A percentile compares a stretch with the other conserved stretches of the same genome.
Conservation (phyloP, 2,797 vertebrate genomes). For the Choloepus didactylus region DNA sequence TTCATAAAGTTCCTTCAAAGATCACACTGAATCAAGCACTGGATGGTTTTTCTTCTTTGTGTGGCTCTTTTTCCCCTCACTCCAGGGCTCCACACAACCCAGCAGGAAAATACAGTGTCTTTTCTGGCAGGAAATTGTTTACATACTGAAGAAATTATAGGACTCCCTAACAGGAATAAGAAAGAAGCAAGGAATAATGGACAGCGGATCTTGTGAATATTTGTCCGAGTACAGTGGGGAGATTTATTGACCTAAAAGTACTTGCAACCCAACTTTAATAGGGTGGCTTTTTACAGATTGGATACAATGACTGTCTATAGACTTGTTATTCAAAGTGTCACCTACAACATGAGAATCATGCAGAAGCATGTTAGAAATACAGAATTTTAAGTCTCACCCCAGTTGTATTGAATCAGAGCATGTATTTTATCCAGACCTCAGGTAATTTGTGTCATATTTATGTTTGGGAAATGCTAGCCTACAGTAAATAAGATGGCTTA, state of each 20-base stretch:
- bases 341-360: not conserved
- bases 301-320: not conserved
- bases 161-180: not conserved
- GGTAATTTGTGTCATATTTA: not conserved
- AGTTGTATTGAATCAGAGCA: not conserved
- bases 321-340: not conserved
- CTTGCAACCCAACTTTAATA: not conserved
- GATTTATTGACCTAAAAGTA: not conserved
- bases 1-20: not conserved
- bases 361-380: not conserved
- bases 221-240: not conserved
- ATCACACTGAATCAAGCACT: not conserved
- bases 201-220: not conserved
- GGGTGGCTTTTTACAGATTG: not conserved
- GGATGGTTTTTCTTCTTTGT: not conserved
- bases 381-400: not conserved
- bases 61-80: not conserved
- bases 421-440: not conserved
- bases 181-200: not conserved
- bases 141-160: not conserved
- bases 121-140: not conserved
- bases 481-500: not conserved
- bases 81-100: accelerated
- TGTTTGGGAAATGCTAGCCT: not conserved
- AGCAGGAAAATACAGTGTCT: not conserved